Evolutionary conservation across 2,888 invertebrate species (phyloP).

Genomic region (Zelleria hepariella): DNA sequence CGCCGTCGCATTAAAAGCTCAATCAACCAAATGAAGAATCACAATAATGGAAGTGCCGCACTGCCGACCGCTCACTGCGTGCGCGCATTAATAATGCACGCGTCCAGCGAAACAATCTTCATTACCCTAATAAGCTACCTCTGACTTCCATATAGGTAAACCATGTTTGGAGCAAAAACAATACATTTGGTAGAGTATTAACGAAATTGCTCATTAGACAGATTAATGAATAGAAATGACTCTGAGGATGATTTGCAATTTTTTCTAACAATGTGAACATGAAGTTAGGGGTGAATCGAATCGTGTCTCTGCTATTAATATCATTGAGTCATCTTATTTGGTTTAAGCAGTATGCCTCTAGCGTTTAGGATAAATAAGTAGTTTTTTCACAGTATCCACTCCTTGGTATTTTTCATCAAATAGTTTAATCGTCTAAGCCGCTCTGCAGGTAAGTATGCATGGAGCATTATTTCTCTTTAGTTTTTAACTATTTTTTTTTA

Average conservation of each 20-base stretch:
- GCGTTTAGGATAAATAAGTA: background rate
- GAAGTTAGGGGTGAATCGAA: background rate
- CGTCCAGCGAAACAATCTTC: constrained; percentile 65
- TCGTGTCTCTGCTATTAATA: constrained; percentile 29
- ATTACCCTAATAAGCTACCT: constrained; percentile 65
- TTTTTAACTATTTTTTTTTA: no score
- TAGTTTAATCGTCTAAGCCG: no score
- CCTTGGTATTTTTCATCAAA: no score
- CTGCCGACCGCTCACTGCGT: constrained; percentile 57
- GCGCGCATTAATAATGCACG: constrained; percentile 70
- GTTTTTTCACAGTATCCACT: no score
- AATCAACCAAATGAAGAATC: constrained; percentile 72
- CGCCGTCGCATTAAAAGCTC: constrained; percentile 69
- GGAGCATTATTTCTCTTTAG: no score
- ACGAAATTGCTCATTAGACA: constrained; percentile 10
- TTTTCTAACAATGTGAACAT: background rate
- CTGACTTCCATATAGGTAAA: constrained; percentile 18
- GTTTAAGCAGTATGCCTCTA: constrained; percentile 16
- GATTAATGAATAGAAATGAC: constrained; percentile 35
- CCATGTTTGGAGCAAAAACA: constrained; percentile 3
- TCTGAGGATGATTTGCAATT: constrained; percentile 54
- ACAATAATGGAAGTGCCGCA: constrained; percentile 63
- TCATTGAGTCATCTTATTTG: no score
- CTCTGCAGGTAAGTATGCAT: no score
- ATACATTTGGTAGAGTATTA: constrained; percentile 1